Conservation (phyloP, 2,797 vertebrate species). For the Mus minutoides region DNA sequence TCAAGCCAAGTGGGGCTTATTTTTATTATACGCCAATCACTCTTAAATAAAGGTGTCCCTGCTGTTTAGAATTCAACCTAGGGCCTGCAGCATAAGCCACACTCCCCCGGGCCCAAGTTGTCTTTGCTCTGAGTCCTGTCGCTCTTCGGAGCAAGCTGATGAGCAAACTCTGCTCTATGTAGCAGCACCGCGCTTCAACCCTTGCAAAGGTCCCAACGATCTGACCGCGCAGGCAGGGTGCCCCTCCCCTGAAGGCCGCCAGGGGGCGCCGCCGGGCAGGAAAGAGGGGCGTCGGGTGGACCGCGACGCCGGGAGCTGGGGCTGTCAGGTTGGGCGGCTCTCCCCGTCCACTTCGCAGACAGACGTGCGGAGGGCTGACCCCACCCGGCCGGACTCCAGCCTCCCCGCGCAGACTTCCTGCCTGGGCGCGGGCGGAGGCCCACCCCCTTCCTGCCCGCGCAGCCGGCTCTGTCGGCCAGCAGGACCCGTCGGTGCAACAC, state of each 20-base stretch:
- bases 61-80: not conserved
- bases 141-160: no score
- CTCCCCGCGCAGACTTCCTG: constrained; percentile 80
- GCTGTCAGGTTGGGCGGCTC: not conserved
- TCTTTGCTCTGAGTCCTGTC: not conserved
- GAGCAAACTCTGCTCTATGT: not conserved
- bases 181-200: not conserved
- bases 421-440: constrained; percentile 65
- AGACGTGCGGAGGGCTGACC: not conserved
- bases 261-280: not conserved
- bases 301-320: not conserved
- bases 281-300: not conserved
- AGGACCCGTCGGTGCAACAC: not conserved
- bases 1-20: not conserved
- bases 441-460: constrained; percentile 79
- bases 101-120: not conserved
- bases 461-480: constrained; percentile 9
- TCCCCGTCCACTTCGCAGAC: constrained; percentile 26
- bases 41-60: not conserved
- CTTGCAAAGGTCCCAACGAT: not conserved
- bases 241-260: not conserved
- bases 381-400: not conserved
- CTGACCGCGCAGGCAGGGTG: not conserved
- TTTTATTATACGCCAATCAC: not conserved
- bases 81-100: not conserved